phyloP scores from a whole-genome alignment of 2,113 vertebrate genomes.

The Corythoichthys intestinalis region DNA sequence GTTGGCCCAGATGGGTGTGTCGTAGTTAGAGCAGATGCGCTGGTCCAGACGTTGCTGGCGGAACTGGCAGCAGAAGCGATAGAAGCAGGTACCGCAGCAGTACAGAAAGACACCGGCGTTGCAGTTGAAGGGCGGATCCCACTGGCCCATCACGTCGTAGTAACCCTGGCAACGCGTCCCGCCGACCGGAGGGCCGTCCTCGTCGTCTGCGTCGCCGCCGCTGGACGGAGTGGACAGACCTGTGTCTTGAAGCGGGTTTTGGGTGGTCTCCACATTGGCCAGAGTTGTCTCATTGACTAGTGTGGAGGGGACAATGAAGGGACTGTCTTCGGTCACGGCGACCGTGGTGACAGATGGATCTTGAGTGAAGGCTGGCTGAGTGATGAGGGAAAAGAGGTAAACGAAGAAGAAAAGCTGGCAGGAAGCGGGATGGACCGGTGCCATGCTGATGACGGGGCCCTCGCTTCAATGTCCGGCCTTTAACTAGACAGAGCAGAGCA shows the following conservation, averaged over 20 bases:
- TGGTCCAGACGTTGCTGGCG: conserved; percentile 86
- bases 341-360: conserved; percentile 41
- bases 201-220: conserved; percentile 68
- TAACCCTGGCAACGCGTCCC: conserved; percentile 91
- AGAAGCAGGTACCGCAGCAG: conserved; percentile 96
- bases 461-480: conserved; percentile 21
- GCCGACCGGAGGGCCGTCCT: conserved; percentile 59
- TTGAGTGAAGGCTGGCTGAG: conserved; percentile 39
- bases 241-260: conserved; percentile 56
- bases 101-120: conserved; percentile 88
- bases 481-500: background rate
- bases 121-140: conserved; percentile 98
- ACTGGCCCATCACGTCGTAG: conserved; percentile 98
- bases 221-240: conserved; percentile 67
- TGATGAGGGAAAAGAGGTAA: conserved; percentile 23
- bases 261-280: conserved; percentile 44
- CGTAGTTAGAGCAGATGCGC: conserved; percentile 89
- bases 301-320: conserved; percentile 27
- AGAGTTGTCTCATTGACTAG: conserved; percentile 49
- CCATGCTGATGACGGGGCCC: conserved; percentile 45
- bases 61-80: conserved; percentile 97
- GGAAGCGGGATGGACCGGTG: conserved; percentile 22
- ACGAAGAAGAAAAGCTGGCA: conserved; percentile 31
- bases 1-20: conserved; percentile 88
- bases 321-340: conserved; percentile 24